Conservation (phyloP, 2,113 vertebrate species). For the Dermatemys mawii region DNA sequence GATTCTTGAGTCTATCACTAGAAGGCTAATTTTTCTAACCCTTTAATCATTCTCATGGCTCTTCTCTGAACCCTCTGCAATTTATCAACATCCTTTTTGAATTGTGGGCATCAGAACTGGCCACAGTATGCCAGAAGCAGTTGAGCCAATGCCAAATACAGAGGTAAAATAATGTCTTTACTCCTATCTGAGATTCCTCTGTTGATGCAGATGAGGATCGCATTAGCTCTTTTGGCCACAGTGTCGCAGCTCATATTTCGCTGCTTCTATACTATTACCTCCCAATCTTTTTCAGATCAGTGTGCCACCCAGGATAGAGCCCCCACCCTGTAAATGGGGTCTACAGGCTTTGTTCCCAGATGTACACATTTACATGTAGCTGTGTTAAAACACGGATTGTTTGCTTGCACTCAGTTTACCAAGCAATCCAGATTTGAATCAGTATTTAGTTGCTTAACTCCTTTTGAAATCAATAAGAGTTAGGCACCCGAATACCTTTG, state of each 20-base stretch:
- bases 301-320: not conserved
- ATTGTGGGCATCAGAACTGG: not conserved
- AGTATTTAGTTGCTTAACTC: not conserved
- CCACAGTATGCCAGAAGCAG: not conserved
- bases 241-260: no score
- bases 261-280: not conserved
- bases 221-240: not conserved
- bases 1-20: not conserved
- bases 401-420: not conserved
- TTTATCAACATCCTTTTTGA: not conserved
- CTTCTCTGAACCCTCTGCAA: not conserved
- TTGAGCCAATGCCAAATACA: not conserved
- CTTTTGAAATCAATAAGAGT: no score
- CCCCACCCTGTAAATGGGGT: not conserved
- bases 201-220: not conserved
- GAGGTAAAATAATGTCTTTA: not conserved
- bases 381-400: not conserved
- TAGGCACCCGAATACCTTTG: not conserved
- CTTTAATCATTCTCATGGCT: not conserved
- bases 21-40: not conserved
- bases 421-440: not conserved
- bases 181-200: not conserved
- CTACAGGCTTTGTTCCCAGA: not conserved
- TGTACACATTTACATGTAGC: not conserved
- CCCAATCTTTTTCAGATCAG: not conserved